Evolutionary conservation across 2,888 invertebrate genomes (phyloP).

Genomic region (Polyploca ridens): DNA sequence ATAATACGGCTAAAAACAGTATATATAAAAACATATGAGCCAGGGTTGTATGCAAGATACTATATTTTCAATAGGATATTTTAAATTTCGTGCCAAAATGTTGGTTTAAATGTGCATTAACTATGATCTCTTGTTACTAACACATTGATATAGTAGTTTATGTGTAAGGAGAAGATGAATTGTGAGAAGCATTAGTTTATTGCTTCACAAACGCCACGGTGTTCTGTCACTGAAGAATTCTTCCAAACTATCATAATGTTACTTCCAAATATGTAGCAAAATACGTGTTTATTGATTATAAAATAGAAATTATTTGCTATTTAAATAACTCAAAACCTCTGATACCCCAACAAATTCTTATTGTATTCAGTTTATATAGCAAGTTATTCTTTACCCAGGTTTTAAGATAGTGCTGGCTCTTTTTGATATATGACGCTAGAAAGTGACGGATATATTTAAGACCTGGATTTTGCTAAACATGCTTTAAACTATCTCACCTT

Average conservation of each 20-base stretch:
- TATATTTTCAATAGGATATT: not conserved
- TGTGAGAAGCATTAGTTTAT: not conserved
- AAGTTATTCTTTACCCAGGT: too few relatives aligned
- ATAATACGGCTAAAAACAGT: not conserved
- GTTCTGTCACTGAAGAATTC: not conserved
- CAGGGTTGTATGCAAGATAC: not conserved
- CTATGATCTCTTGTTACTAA: constrained; percentile 14
- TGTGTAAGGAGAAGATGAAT: not conserved
- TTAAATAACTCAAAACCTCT: not conserved
- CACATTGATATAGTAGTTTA: not conserved
- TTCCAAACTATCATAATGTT: not conserved
- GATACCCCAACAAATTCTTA: too few relatives aligned
- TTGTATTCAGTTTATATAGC: too few relatives aligned
- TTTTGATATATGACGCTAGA: too few relatives aligned
- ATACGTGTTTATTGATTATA: not conserved
- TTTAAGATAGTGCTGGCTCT: too few relatives aligned
- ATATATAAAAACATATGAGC: not conserved
- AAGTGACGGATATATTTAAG: too few relatives aligned
- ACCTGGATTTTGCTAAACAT: too few relatives aligned
- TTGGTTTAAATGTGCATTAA: not conserved
- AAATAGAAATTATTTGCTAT: not conserved
- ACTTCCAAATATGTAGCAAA: not conserved
- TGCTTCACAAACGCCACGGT: not conserved
- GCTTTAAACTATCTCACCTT: too few relatives aligned
- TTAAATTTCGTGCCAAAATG: constrained; percentile 11